A percentile compares a stretch with the other conserved stretches of the same genome.
Conservation (phyloP, 2,797 vertebrate genomes). For the Pseudomugil tenellus region DNA sequence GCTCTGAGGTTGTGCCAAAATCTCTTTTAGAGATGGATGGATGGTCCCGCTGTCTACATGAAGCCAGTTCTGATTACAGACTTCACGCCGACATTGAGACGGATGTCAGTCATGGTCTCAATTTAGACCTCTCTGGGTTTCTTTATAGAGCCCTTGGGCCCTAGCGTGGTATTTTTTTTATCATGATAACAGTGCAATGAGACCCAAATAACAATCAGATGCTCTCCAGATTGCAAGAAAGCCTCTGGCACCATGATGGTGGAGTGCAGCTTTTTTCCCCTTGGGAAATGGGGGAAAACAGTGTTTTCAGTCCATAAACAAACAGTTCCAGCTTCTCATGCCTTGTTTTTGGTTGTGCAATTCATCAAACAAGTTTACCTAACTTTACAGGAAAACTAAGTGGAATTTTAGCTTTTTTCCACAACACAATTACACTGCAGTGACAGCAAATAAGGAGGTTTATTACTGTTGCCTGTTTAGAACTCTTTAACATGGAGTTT, state of each 20-base stretch:
- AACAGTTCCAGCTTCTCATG: conserved; percentile 45
- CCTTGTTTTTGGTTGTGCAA: conserved; percentile 13
- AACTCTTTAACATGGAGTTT: conserved; percentile 5
- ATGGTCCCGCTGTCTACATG: conserved; percentile 66
- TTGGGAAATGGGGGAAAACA: conserved; percentile 45
- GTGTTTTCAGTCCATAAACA: conserved; percentile 67
- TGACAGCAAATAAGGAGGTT: conserved; percentile 30
- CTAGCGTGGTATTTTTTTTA: conserved; percentile 57
- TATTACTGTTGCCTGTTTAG: conserved; percentile 27
- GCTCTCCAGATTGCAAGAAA: conserved; percentile 66
- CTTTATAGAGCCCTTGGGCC: conserved; percentile 62
- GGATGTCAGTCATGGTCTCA: conserved; percentile 73
- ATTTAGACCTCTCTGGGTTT: conserved; percentile 78
- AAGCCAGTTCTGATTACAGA: conserved; percentile 76
- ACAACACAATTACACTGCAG: conserved; percentile 11
- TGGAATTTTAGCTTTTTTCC: conserved; percentile 10
- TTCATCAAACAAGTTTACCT: conserved; percentile 27
- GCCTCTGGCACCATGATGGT: conserved; percentile 33
- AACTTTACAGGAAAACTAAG: conserved; percentile 35
- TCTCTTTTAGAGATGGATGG: conserved; percentile 50
- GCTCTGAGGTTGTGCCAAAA: conserved; percentile 51
- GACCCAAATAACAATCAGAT: conserved; percentile 81
- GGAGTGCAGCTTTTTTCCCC: conserved; percentile 40
- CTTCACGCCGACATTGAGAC: conserved; percentile 58
- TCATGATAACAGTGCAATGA: conserved; percentile 76